Base-by-base conservation (phyloP, 2,888 invertebrate species). In the Labia minor region DNA sequence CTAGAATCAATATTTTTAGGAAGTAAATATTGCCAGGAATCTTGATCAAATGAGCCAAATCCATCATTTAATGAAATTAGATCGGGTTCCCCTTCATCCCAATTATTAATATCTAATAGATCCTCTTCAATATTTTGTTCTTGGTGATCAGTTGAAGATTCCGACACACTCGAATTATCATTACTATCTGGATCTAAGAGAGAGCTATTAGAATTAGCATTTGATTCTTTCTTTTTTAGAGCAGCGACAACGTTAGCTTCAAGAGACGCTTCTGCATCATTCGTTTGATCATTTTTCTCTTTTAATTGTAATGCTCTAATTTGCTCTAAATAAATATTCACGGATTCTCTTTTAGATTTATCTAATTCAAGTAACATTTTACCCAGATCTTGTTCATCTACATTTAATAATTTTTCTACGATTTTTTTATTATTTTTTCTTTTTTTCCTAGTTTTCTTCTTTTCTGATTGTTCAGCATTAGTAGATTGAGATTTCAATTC, bases 401-500 rank as follows among this genome's bases (percentile, higher is more conserved):
- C 26, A 26, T 61, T 19, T 18, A 49, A n/a, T 61, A 19, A 10
- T 37, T 19, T 11, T 65, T 61, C 37, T 1, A 16, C 8, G 18
- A 16, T 18, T 61, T 64, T 68, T 14, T 63, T 33, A 49, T 26
- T 49, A 16, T 64, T 21, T 33, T 61, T 64, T 16, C 33, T 64
- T 62, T 33, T 33, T 65, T 65, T 37, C 19, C 18, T 1, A 19
- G 6, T 19, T 18, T 19, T 61, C 19, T n/a, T 49, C 14, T 19
- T 61, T 67, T 65, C 37, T n/a, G n/a, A n/a, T n/a, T n/a, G n/a
- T 14, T 37, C 37, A 21, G 37, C 26, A 26, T 3, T 8, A 26
- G 26, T 26, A 26, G 26, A 8, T 26, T 26, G 26, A n/a, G n/a
- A n/a, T n/a, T n/a, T n/a, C n/a, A n/a, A n/a, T n/a, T n/a, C n/a